Percentiles rank a stretch among this genome's conserved stretches.
Evolutionary conservation across 2,797 vertebrate genomes (phyloP).

Genomic region (Pantherophis vulpinus): DNA sequence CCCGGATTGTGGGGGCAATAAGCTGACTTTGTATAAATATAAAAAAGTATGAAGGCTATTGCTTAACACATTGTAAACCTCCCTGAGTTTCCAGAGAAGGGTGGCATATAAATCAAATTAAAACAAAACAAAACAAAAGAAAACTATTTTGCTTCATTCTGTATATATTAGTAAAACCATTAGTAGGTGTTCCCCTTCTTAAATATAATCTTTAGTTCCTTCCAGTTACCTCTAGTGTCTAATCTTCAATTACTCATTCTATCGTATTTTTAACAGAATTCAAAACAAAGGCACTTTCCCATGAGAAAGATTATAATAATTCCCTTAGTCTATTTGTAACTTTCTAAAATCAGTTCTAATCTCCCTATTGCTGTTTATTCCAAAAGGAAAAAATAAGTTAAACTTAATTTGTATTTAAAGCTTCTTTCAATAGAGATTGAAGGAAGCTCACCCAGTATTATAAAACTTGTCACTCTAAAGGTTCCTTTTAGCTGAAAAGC

Average conservation of each 20-base stretch:
- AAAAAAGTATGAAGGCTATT: no score
- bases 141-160: neutral
- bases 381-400: no score
- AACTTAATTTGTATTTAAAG: neutral
- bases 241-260: neutral
- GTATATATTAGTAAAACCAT: no score
- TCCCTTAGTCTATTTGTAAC: neutral
- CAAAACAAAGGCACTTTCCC: neutral
- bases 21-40: no score
- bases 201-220: no score
- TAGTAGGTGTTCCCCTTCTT: no score
- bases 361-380: neutral
- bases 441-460: neutral
- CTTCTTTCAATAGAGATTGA: neutral
- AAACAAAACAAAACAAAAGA: no score
- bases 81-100: no score
- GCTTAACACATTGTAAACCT: no score
- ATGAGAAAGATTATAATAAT: neutral
- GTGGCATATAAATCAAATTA: no score
- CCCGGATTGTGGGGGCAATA: no score
- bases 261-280: neutral
- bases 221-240: neutral
- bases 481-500: neutral
- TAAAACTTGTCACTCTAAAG: neutral
- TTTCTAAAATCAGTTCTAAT: neutral